Conservation (phyloP, 2,113 vertebrate species). For the Dinomys branickii region DNA sequence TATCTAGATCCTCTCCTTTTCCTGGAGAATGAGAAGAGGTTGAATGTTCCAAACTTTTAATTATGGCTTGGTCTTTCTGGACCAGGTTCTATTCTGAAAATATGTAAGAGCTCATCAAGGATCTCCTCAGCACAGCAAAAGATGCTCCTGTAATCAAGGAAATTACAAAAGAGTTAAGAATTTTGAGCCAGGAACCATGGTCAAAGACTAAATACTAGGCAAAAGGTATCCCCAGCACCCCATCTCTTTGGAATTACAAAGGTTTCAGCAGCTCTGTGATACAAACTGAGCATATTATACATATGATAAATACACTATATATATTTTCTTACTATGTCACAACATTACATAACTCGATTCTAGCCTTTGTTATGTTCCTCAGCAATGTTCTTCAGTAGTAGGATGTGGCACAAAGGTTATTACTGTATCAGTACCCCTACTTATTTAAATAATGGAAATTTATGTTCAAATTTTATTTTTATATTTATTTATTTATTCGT, state of each 20-base stretch:
- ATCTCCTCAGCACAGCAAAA: background rate
- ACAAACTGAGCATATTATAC: background rate
- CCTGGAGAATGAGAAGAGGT: background rate
- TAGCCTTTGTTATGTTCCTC: background rate
- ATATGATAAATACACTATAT: background rate
- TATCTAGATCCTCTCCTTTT: background rate
- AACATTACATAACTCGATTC: background rate
- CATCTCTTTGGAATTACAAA: background rate
- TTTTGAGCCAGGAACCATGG: background rate
- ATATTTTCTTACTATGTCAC: background rate
- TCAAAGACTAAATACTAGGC: background rate
- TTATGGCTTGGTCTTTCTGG: background rate
- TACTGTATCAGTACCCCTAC: background rate
- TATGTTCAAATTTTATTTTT: background rate
- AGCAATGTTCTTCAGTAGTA: background rate
- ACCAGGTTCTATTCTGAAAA: background rate
- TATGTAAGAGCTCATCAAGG: background rate
- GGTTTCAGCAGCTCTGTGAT: background rate
- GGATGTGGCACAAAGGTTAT: background rate
- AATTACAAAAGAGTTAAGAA: background rate
- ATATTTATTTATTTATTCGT: background rate
- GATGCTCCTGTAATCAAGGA: background rate
- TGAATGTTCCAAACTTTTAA: background rate
- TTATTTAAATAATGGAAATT: slow-evolving; percentile 39
- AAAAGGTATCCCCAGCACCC: background rate